Base-by-base conservation (phyloP, 2,113 vertebrate species). In the Oreocharis arfaki region DNA sequence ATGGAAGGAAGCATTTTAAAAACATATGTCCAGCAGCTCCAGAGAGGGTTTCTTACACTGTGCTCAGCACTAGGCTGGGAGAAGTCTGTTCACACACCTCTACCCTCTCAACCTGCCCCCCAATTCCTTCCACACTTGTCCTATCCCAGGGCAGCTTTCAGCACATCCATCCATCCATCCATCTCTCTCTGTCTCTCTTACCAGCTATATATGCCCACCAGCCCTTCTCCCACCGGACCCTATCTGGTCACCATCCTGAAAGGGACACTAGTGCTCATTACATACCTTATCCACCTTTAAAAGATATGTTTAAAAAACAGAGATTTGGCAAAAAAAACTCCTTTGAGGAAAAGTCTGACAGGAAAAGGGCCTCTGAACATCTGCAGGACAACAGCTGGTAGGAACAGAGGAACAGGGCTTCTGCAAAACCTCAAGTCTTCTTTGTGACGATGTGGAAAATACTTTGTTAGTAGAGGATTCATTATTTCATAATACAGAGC, bases 31-130 rank as follows among this genome's bases (percentile, higher is more conserved):
- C 73, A 71, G 80, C 27, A 81, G 76, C 73, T 78, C 33, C 46
- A 60, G 35, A 2, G 1, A 68, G 21, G 17, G 15, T 71, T 89
- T 49, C 60, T 67, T 27, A 42, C 1, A 3, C 18, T 47, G 13
- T n/a, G 39, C 75, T 82, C 56, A 64, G 56, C 46, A 49, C 7
- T 23, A 35, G 46, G 20, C 32, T 83, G 50, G 14, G 14, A 2
- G 1, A 69, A 59, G 19, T 10, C 68, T 47, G 26, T 65, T 33
- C 61, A 46, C n/a, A 61, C 1, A 7, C 2, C 8, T 13, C 49
- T 32, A 8, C 10, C 4, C 23, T 50, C 22, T n/a, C 24, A 41
- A 16, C 2, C 52, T 6, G 3, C 10, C 13, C 9, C 12, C 2
- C 8, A 7, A 18, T 19, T 75, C 47, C 69, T 52, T 32, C 52